phyloP scores from a whole-genome alignment of 2,888 invertebrate species.

The Hydrotaea cyrtoneurina region DNA sequence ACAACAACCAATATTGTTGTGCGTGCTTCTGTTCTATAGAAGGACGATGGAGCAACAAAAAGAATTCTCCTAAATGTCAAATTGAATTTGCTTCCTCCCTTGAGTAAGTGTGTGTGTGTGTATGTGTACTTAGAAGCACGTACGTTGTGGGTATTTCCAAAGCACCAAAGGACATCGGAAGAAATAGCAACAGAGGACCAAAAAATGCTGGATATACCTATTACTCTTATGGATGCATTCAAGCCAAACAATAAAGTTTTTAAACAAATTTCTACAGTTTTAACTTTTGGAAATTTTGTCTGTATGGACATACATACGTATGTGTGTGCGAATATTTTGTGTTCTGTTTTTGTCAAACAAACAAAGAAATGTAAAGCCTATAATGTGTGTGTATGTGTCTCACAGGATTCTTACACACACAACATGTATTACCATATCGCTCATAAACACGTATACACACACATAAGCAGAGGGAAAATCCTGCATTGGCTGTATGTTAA shows the following conservation, averaged over 20 bases:
- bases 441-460: too few relatives aligned
- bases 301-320: not conserved
- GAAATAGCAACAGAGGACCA: slow-evolving; percentile 34
- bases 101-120: slow-evolving; percentile 22
- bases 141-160: slow-evolving; percentile 16
- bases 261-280: slow-evolving; percentile 19
- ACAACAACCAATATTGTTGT: slow-evolving; percentile 9
- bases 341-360: not conserved
- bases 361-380: not conserved
- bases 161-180: slow-evolving; percentile 48
- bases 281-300: slow-evolving; percentile 21
- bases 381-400: not conserved
- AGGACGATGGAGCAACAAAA: not conserved
- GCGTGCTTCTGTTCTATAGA: not conserved
- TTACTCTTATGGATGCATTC: slow-evolving; percentile 39
- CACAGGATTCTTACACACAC: not conserved
- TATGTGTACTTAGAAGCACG: not conserved
- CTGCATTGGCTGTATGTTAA: not conserved
- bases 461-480: not conserved
- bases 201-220: not conserved
- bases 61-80: slow-evolving; percentile 64
- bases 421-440: not conserved
- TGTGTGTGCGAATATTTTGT: not conserved
- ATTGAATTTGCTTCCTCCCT: slow-evolving; percentile 29
- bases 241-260: slow-evolving; percentile 48